A percentile compares a stretch with the other conserved stretches of the same genome.
phyloP scores from a whole-genome alignment of 1,140 invertebrate genomes.

The Drosophila littoralis region DNA sequence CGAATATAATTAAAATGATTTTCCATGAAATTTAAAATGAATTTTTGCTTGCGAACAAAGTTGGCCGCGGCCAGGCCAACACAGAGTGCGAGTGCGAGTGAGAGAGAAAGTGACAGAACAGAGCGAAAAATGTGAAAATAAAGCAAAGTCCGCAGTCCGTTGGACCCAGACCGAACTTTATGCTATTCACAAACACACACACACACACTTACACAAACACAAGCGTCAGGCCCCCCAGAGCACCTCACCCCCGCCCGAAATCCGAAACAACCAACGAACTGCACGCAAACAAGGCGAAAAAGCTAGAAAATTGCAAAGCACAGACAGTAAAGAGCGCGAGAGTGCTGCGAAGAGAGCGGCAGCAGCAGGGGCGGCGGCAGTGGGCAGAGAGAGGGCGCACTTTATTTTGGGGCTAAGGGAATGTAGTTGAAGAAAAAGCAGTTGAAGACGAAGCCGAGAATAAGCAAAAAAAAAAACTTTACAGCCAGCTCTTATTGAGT shows the following conservation, averaged over 20 bases:
- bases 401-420: slow-evolving; percentile 52
- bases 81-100: background rate
- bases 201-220: slow-evolving; percentile 15
- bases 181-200: slow-evolving; percentile 42
- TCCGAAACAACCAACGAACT: slow-evolving; percentile 62
- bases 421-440: slow-evolving; percentile 34
- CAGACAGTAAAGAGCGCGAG: slow-evolving; percentile 25
- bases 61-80: slow-evolving; percentile 34
- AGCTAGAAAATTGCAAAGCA: slow-evolving; percentile 74
- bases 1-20: slow-evolving; percentile 82
- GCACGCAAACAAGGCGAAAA: slow-evolving; percentile 63
- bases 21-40: slow-evolving; percentile 82
- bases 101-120: background rate
- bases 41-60: slow-evolving; percentile 65
- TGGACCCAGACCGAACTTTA: slow-evolving; percentile 37
- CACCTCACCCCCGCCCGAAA: slow-evolving; percentile 12
- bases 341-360: slow-evolving; percentile 23
- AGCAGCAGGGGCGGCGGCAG: slow-evolving; percentile 9
- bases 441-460: slow-evolving; percentile 52
- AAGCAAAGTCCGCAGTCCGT: slow-evolving; percentile 70
- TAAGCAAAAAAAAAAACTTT: slow-evolving; percentile 42
- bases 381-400: slow-evolving; percentile 19
- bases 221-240: slow-evolving; percentile 1
- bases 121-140: slow-evolving; percentile 60
- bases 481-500: slow-evolving; percentile 8